Conservation (phyloP, 2,888 invertebrate species). For the Thelaira solivaga region DNA sequence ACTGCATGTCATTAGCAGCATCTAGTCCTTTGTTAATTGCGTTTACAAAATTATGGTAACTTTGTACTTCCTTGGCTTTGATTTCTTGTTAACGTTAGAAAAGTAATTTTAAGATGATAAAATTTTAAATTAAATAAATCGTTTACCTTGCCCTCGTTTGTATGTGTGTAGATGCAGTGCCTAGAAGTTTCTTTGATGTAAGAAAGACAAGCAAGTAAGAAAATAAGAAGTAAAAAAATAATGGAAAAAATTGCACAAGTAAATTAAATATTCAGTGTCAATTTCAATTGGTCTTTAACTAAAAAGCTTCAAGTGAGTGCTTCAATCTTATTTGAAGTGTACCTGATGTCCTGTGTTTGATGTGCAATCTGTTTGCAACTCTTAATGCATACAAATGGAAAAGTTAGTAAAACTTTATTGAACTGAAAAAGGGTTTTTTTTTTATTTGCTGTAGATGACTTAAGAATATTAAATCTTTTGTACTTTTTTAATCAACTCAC, state of each 20-base stretch:
- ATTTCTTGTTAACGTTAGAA: too few species aligned
- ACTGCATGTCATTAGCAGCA: too few species aligned
- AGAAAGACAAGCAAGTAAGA: background rate
- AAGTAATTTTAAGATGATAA: too few species aligned
- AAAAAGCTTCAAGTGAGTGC: background rate
- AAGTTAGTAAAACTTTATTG: slow-evolving; percentile 29
- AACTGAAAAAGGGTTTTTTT: slow-evolving; percentile 26
- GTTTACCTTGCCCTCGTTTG: too few species aligned
- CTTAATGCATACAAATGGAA: slow-evolving; percentile 17
- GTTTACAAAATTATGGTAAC: too few species aligned
- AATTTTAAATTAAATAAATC: too few species aligned
- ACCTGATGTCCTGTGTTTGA: slow-evolving; percentile 41
- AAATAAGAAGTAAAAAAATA: background rate
- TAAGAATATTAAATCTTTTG: background rate
- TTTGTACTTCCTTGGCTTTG: too few species aligned
- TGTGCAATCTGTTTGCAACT: slow-evolving; percentile 18
- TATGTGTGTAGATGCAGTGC: too few species aligned
- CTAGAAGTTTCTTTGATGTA: background rate
- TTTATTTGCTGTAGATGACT: too few species aligned
- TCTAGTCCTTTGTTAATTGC: too few species aligned
- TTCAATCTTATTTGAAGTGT: background rate
- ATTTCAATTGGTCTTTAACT: slow-evolving; percentile 8
- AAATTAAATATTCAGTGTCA: slow-evolving; percentile 24
- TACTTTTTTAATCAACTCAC: background rate
- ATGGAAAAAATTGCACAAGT: background rate